Base-by-base conservation (phyloP, 2,888 invertebrate species). In the Cyrtodaria siliqua region DNA sequence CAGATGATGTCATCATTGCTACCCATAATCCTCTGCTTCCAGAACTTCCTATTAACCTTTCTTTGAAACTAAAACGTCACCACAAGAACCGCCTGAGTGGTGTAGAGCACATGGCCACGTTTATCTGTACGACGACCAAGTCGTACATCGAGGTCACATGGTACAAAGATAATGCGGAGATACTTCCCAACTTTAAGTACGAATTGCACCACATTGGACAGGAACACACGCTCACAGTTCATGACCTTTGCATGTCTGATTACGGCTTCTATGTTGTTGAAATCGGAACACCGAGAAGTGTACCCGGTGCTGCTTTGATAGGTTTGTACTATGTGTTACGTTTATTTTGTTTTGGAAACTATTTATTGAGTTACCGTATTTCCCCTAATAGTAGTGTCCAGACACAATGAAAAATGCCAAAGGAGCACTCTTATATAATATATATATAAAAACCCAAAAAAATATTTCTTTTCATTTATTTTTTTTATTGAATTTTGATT, bases 241-340 rank as follows among this genome's bases (percentile, higher is more conserved):
- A 82, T 77, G 79, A 89, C 57, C 73, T 89, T 59, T 74, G 75
- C 59, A 70, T 77, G 70, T 74, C 72, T 27, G 89, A 90, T 74
- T 89, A 83, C 62, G 87, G 84, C n/a, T 86, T 89, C 74, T 90
- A 90, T 74, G 95, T 96, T 0, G 97, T 98, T 89, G 95, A 96
- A 93, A 92, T 94, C 49, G 93, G 93, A 59, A 84, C 87, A 59
- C 69, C 70, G 38, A 78, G 81, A 27, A 74, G 82, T 63, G 81
- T 84, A 78, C 70, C 79, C 47, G 69, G 70, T 18, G 71, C 75
- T 20, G 60, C 72, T 6, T 52, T 42, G 18, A 73, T 82, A 89
- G 87, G 89, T 87, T 84, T 69, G 88, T 87, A 9, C 38, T 47
- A 29, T 42, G 29, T 26, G 33, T 63, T 67, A 44, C 18, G 33